phyloP scores from a whole-genome alignment of 2,797 vertebrate genomes.

The Allobates femoralis region DNA sequence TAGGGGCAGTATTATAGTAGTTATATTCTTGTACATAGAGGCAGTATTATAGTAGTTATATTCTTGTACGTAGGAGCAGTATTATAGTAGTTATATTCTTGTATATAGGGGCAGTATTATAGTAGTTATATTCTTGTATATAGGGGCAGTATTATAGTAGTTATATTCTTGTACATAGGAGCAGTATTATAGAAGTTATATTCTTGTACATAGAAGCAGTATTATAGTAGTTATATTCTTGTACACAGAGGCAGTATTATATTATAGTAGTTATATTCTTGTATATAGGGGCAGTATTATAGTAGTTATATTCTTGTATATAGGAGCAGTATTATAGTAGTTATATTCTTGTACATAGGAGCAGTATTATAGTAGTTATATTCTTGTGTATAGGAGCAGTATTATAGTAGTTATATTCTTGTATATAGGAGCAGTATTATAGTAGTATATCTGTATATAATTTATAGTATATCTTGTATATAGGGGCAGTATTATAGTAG shows the following conservation, averaged over 20 bases:
- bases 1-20: slow-evolving; percentile 3
- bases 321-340: too few species aligned
- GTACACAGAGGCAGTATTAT: neutral
- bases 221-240: slow-evolving; percentile 20
- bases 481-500: neutral
- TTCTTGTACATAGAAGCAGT: slow-evolving; percentile 1
- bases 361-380: neutral
- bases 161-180: slow-evolving; percentile 8
- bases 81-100: slow-evolving; percentile 2
- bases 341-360: too few species aligned
- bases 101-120: slow-evolving; percentile 4
- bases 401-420: slow-evolving; percentile 1
- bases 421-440: slow-evolving; percentile 4
- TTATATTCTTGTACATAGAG: too few species aligned
- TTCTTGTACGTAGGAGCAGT: too few species aligned
- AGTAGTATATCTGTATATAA: slow-evolving; percentile 6
- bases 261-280: slow-evolving; percentile 4
- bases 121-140: slow-evolving; percentile 16
- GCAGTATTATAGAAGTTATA: slow-evolving; percentile 11
- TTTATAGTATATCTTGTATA: too few species aligned
- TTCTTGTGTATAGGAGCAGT: too few species aligned
- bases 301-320: too few species aligned
- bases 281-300: neutral
- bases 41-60: too few species aligned
- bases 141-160: slow-evolving; percentile 3